Percentiles rank a stretch among this genome's conserved stretches.
These are phyloP conservation scores for Buathra laborator DNA, from an alignment of 2,888 invertebrate species.

Conservation along the genomic window DNA sequence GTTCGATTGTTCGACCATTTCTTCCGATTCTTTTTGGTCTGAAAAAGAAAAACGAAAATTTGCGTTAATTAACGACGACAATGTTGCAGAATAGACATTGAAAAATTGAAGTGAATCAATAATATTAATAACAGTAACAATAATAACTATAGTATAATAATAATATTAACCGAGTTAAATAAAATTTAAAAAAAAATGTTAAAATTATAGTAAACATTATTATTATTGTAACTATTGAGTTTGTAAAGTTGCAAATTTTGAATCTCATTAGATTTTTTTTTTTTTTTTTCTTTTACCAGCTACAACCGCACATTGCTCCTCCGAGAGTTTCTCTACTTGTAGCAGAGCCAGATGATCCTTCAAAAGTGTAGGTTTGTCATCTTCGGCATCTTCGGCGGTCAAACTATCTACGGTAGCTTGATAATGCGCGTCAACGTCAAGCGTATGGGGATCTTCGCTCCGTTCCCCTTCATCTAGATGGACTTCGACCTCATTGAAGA, in stretches of 20 bases:
- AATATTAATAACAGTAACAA: no score
- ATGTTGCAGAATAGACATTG: background rate
- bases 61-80: background rate
- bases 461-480: constrained; percentile 75
- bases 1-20: constrained; percentile 14
- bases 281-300: constrained; percentile 60
- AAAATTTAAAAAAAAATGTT: background rate
- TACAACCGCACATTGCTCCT: constrained; percentile 66
- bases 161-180: no score
- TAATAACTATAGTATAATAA: no score
- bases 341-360: constrained; percentile 81
- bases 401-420: constrained; percentile 60
- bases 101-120: no score
- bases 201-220: background rate
- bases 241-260: no score
- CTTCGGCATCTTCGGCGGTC: constrained; percentile 62
- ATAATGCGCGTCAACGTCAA: constrained; percentile 72
- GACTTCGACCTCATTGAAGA: constrained; percentile 82
- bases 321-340: constrained; percentile 77
- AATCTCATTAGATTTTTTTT: no score
- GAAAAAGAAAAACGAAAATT: background rate
- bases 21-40: constrained; percentile 45
- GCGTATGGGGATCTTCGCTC: constrained; percentile 65
- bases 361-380: constrained; percentile 73
- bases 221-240: no score